Conservation (phyloP, 2,113 vertebrate species). For the Zosterops japonicus region DNA sequence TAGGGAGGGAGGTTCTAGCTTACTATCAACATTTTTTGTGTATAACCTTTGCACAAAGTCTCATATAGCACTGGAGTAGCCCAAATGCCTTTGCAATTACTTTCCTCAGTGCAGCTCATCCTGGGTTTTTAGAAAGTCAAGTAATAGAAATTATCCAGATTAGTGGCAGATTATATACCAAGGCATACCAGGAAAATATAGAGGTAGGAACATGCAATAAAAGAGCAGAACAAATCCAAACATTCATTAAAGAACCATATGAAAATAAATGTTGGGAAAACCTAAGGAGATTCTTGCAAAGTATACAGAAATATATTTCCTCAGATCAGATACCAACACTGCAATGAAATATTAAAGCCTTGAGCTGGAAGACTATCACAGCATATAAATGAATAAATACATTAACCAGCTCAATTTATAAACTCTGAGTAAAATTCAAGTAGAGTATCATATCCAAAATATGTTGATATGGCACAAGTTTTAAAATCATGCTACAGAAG, state of each 20-base stretch:
- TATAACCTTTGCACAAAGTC: neutral
- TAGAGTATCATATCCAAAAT: neutral
- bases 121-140: neutral
- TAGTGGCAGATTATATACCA: neutral
- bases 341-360: constrained; percentile 16
- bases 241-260: neutral
- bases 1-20: neutral
- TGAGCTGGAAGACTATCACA: neutral
- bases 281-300: neutral
- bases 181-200: neutral
- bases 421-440: constrained; percentile 1
- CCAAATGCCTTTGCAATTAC: neutral
- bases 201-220: neutral
- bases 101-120: neutral
- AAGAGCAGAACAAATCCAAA: neutral
- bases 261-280: constrained; percentile 1
- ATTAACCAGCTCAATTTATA: constrained; percentile 19
- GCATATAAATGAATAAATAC: constrained; percentile 21
- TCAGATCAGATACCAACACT: neutral
- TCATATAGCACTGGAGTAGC: neutral
- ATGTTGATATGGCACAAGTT: neutral
- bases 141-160: neutral
- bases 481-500: neutral
- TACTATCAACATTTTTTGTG: neutral
- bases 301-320: neutral